A percentile compares a stretch with the other conserved stretches of the same genome.
Evolutionary conservation across 2,888 invertebrate species (phyloP).

Genomic region (Drosophila monieri): DNA sequence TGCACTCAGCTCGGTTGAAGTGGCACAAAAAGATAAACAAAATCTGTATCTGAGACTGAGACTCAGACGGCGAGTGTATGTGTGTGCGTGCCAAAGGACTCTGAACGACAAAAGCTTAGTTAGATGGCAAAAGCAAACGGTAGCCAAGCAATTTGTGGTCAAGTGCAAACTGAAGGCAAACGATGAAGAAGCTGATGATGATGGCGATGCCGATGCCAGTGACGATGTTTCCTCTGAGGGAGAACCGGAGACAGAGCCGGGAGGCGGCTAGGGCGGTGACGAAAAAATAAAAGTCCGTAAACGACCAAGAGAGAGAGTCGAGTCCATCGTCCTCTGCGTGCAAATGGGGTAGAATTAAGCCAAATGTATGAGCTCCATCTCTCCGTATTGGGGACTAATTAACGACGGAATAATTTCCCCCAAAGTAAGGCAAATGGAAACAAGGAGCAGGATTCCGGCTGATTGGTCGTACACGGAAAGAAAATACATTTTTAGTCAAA

Average conservation of each 20-base stretch:
- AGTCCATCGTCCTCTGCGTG: constrained; percentile 49
- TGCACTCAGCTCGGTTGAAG: constrained; percentile 63
- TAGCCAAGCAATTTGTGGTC: constrained; percentile 74
- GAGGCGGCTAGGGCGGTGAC: neutral
- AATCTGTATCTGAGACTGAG: constrained; percentile 29
- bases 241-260: constrained; percentile 2
- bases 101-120: constrained; percentile 58
- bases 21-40: constrained; percentile 54
- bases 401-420: constrained; percentile 79
- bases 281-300: constrained; percentile 44
- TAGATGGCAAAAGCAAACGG: constrained; percentile 67
- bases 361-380: constrained; percentile 51
- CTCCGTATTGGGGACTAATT: constrained; percentile 67
- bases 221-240: constrained; percentile 4
- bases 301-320: constrained; percentile 25
- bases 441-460: constrained; percentile 20
- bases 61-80: neutral
- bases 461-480: constrained; percentile 6
- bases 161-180: constrained; percentile 57
- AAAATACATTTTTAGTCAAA: neutral
- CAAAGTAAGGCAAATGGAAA: constrained; percentile 59
- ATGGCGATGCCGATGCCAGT: constrained; percentile 12
- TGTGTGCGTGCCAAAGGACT: constrained; percentile 20
- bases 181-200: constrained; percentile 29
- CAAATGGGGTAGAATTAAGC: constrained; percentile 77